These are phyloP conservation scores for Dicranocentrus wangi DNA, from an alignment of 2,888 invertebrate genomes.

Conservation along the genomic window DNA sequence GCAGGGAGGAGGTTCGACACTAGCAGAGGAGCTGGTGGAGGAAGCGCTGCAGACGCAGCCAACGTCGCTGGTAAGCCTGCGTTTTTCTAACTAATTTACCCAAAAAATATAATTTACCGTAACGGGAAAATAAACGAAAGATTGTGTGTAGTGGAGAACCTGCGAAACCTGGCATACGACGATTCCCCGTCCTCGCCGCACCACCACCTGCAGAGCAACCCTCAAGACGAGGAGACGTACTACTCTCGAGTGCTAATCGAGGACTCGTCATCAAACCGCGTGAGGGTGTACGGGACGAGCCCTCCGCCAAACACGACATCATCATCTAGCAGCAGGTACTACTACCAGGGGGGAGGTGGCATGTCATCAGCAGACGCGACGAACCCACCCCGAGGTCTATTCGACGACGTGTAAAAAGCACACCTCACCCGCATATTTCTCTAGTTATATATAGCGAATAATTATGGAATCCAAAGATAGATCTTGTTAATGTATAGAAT, in stretches of 20 bases:
- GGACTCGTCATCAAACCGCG: slow-evolving; percentile 9
- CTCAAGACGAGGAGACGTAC: slow-evolving; percentile 37
- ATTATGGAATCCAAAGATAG: too few relatives aligned
- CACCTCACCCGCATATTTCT: too few relatives aligned
- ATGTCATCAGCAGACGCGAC: not conserved
- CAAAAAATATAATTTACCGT: slow-evolving; percentile 3
- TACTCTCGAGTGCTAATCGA: slow-evolving; percentile 53
- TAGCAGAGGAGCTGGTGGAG: not conserved
- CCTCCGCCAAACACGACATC: slow-evolving; percentile 2
- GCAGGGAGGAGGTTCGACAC: not conserved
- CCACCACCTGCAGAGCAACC: slow-evolving; percentile 19
- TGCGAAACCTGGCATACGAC: slow-evolving; percentile 40
- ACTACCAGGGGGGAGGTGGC: too few relatives aligned
- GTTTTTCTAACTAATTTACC: not conserved
- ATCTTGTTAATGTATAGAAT: too few relatives aligned
- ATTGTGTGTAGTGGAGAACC: slow-evolving; percentile 37
- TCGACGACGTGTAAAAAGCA: slow-evolving; percentile 63
- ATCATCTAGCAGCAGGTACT: slow-evolving; percentile 20
- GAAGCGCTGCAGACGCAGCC: slow-evolving; percentile 50
- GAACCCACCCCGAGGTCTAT: slow-evolving; percentile 62
- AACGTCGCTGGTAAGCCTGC: slow-evolving; percentile 48
- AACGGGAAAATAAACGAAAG: not conserved
- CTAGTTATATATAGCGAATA: too few relatives aligned
- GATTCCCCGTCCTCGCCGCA: not conserved
- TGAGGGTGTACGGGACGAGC: slow-evolving; percentile 36